A percentile compares a stretch with the other conserved stretches of the same genome.
These are phyloP conservation scores for Pheosia gnoma DNA, from an alignment of 2,888 invertebrate species.

Conservation along the genomic window DNA sequence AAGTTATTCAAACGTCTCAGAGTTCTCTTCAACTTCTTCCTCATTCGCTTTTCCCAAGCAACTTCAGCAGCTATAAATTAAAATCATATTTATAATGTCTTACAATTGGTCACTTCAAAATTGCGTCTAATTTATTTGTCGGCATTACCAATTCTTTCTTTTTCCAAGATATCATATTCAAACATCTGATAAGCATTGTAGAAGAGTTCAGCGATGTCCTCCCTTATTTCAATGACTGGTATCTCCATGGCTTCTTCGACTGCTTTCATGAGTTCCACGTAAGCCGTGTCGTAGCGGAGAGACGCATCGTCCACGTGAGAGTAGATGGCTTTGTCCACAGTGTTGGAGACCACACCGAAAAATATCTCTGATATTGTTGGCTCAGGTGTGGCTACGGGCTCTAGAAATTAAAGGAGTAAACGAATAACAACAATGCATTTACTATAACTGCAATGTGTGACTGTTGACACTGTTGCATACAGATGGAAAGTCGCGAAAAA, in stretches of 20 bases:
- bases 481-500: too few relatives aligned
- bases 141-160: slow-evolving; percentile 61
- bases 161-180: slow-evolving; percentile 61
- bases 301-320: slow-evolving; percentile 54
- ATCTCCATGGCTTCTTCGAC: slow-evolving; percentile 76
- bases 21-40: slow-evolving; percentile 70
- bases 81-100: neutral
- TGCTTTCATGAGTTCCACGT: slow-evolving; percentile 62
- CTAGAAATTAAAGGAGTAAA: slow-evolving; percentile 37
- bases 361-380: slow-evolving; percentile 63
- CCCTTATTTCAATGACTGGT: slow-evolving; percentile 62
- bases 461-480: too few relatives aligned
- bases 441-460: too few relatives aligned
- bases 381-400: slow-evolving; percentile 62
- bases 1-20: slow-evolving; percentile 65
- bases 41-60: slow-evolving; percentile 72
- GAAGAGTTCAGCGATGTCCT: slow-evolving; percentile 62
- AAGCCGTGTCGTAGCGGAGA: slow-evolving; percentile 68
- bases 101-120: too few relatives aligned
- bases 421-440: too few relatives aligned
- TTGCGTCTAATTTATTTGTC: neutral
- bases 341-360: slow-evolving; percentile 53
- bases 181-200: slow-evolving; percentile 61
- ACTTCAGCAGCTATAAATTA: slow-evolving; percentile 60
- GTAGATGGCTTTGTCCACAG: slow-evolving; percentile 70